A percentile compares a stretch with the other conserved stretches of the same genome.
These are phyloP conservation scores for Caenorhabditis sp. DNA, from an alignment of 2,888 invertebrate genomes.

Conservation along the genomic window DNA sequence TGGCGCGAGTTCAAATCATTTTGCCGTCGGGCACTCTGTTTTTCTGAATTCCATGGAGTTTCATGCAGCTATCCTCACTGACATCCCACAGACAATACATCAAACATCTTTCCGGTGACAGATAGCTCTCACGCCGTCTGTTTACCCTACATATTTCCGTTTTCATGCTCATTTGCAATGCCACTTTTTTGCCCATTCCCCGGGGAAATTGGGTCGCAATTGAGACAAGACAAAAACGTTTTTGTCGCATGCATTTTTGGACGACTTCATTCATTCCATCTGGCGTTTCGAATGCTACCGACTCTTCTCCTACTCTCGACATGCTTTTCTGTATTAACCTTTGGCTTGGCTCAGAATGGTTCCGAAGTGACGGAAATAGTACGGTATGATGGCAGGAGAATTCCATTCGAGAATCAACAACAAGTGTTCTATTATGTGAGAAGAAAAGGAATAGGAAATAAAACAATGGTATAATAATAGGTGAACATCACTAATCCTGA, in stretches of 20 bases:
- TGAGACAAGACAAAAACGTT: conserved; percentile 55
- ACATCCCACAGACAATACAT: background rate
- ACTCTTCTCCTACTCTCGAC: conserved; percentile 15
- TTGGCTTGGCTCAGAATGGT: background rate
- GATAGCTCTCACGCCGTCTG: background rate
- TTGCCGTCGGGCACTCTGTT: no score
- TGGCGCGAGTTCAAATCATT: no score
- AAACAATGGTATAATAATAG: conserved; percentile 2
- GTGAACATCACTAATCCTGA: conserved; percentile 55
- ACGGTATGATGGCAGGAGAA: conserved; percentile 48
- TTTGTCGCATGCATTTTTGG: conserved; percentile 49
- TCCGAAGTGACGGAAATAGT: conserved; percentile 28
- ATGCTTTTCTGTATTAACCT: background rate
- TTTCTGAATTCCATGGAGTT: no score
- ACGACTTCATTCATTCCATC: conserved; percentile 51
- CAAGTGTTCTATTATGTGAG: conserved; percentile 50
- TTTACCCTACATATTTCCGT: conserved; percentile 4
- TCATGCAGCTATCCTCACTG: background rate
- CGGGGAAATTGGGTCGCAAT: conserved; percentile 56
- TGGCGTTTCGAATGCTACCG: conserved; percentile 25
- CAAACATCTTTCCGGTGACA: background rate
- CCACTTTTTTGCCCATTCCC: conserved; percentile 49
- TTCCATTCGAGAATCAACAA: conserved; percentile 47
- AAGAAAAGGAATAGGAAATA: background rate
- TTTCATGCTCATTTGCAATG: conserved; percentile 57